Conservation (phyloP, 2,113 vertebrate genomes). For the Psephotus haematonotus region DNA sequence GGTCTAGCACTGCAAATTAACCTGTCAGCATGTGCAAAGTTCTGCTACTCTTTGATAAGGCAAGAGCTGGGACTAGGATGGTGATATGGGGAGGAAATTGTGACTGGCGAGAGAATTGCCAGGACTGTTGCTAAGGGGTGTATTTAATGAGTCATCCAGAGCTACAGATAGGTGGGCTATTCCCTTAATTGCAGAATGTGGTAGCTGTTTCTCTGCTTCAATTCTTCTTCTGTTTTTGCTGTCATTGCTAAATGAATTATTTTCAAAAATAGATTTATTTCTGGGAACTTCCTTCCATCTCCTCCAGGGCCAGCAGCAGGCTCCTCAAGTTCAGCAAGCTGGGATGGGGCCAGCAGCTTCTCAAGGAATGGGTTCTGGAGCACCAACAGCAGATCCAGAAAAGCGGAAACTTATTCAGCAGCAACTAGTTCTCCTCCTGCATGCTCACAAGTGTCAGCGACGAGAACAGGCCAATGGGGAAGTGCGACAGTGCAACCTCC, state of each 20-base stretch:
- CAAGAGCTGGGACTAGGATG: background rate
- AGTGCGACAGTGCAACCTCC: slow-evolving; percentile 94
- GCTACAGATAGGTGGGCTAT: background rate
- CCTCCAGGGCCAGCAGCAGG: slow-evolving; percentile 76
- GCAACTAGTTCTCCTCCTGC: slow-evolving; percentile 94
- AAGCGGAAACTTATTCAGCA: slow-evolving; percentile 98
- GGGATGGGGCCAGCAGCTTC: slow-evolving; percentile 82
- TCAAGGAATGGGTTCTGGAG: slow-evolving; percentile 85
- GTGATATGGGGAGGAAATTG: background rate
- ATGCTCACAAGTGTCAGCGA: slow-evolving; percentile 98
- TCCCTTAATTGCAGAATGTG: background rate
- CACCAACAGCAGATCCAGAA: slow-evolving; percentile 95
- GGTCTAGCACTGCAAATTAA: background rate
- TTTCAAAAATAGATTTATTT: background rate
- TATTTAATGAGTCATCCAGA: background rate
- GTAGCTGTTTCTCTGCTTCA: background rate
- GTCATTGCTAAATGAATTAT: background rate
- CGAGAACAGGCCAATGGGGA: slow-evolving; percentile 96
- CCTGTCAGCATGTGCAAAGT: background rate
- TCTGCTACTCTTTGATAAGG: slow-evolving; percentile 9
- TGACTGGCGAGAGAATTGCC: background rate
- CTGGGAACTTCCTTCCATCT: background rate
- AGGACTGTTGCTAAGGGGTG: background rate
- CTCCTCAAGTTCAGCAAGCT: slow-evolving; percentile 77
- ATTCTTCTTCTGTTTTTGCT: background rate